Evolutionary conservation across 2,113 vertebrate species (phyloP), one percentile per base, ranked within the genome.

Genomic region (Lampris incognitus): DNA sequence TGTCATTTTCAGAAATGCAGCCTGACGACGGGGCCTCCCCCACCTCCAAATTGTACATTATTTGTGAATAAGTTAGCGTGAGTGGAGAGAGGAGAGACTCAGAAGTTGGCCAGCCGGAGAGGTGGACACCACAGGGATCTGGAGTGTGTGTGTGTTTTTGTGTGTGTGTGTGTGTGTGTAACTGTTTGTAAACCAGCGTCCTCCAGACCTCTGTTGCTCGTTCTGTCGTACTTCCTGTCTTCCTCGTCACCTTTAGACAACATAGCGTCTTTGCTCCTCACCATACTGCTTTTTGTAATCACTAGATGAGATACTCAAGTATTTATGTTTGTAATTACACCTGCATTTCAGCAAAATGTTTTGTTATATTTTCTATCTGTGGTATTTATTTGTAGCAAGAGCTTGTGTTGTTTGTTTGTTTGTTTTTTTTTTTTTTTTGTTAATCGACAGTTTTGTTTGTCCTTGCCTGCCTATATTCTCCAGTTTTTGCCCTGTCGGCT

Each of bases 311-410:
- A 93, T 90, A 92, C 93, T 93, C 90, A 88, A 89, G 82, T 94
- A 94, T 95, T 94, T 94, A 94, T 94, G 90, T 94, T 91, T 94
- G 92, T 94, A 94, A 94, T 93, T 94, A 93, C 92, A 91, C 84
- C 82, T 79, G 85, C 92, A 78, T 79, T 84, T 91, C 90, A 92
- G 85, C 83, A 78, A 90, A 87, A 84, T 88, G 90, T 91, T 89
- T 91, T 93, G 82, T 91, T 92, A 84, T 92, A 87, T 93, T 92
- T 92, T 92, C 85, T 92, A 91, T 92, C 89, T 92, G 91, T 94
- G 93, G 91, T 94, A 94, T 95, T 95, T 95, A 94, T 95, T 94
- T 95, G 84, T 92, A 92, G 89, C 85, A 91, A 91, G 87, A 91
- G 65, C 71, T 91, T 86, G 83, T 92, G 79, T 89, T 88, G 81